A percentile compares a stretch with the other conserved stretches of the same genome.
Evolutionary conservation across 92 coral and sea anemone species (phyloP).

Genomic region (Siderastrea radians): DNA sequence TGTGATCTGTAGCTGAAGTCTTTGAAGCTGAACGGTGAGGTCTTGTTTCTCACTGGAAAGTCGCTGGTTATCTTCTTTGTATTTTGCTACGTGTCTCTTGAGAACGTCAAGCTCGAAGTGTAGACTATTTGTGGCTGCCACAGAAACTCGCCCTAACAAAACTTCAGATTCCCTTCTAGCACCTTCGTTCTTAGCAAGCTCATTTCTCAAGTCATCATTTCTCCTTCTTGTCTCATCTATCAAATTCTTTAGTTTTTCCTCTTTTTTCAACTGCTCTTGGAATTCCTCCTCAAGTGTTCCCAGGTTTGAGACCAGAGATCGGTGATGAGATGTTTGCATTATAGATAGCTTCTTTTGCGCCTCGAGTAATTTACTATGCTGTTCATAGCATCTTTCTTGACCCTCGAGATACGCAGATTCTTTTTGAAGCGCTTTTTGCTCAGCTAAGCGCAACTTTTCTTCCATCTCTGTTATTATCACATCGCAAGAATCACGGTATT

Average conservation of each 20-base stretch:
- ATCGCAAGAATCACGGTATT: constrained; percentile 37
- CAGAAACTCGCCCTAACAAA: not conserved
- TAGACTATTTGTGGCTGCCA: not conserved
- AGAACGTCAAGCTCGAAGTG: constrained; percentile 58
- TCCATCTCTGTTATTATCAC: constrained; percentile 38
- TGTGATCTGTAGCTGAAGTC: constrained; percentile 67
- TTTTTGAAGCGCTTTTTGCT: constrained; percentile 47
- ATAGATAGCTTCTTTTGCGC: constrained; percentile 58
- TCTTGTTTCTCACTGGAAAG: constrained; percentile 72
- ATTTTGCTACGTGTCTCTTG: constrained; percentile 49
- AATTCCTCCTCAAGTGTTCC: constrained; percentile 35
- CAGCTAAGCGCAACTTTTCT: constrained; percentile 23
- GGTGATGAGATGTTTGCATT: constrained; percentile 3
- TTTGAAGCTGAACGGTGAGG: constrained; percentile 61
- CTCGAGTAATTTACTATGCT: constrained; percentile 45
- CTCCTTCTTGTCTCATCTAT: constrained; percentile 56
- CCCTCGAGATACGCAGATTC: constrained; percentile 31
- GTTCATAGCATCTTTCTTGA: constrained; percentile 42
- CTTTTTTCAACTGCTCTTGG: constrained; percentile 30
- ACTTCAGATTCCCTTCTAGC: constrained; percentile 54
- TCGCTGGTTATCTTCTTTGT: constrained; percentile 66
- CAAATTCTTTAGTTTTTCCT: constrained; percentile 49
- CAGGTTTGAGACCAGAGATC: not conserved
- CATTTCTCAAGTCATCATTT: constrained; percentile 55
- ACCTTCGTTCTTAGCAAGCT: constrained; percentile 47